Evolutionary conservation across 2,113 vertebrate genomes (phyloP).

Genomic region (Laticauda colubrina): DNA sequence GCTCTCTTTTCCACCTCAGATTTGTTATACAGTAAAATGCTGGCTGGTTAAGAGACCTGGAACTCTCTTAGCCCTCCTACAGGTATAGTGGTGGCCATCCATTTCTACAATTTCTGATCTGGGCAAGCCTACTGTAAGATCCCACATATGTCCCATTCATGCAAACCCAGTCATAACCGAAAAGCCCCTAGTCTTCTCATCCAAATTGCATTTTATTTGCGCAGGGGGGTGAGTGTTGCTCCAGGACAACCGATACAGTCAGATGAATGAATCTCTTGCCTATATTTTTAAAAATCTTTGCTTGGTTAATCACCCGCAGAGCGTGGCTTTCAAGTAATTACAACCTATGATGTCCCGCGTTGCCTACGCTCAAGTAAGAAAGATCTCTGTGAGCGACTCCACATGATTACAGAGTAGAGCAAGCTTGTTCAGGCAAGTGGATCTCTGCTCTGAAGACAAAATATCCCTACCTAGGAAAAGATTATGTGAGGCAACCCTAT

Average conservation of each 20-base stretch:
- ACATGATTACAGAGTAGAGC: conserved; percentile 23
- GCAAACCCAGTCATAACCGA: neutral
- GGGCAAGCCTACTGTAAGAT: neutral
- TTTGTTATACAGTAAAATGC: neutral
- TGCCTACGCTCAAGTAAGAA: conserved; percentile 58
- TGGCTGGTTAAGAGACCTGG: neutral
- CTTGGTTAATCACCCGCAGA: conserved; percentile 45
- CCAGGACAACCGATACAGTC: neutral
- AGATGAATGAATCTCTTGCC: neutral
- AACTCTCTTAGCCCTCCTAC: neutral
- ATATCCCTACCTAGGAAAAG: conserved; percentile 27
- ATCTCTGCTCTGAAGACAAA: conserved; percentile 54
- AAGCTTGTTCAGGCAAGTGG: conserved; percentile 65
- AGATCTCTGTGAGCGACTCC: conserved; percentile 38
- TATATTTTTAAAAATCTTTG: neutral
- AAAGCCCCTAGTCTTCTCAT: neutral
- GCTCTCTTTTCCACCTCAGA: neutral
- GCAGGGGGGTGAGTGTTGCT: neutral
- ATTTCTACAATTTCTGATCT: neutral
- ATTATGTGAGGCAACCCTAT: neutral
- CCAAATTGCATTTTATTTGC: neutral
- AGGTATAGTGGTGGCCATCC: neutral
- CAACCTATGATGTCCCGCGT: conserved; percentile 53
- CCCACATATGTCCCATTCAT: neutral
- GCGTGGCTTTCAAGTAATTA: conserved; percentile 51